Percentiles rank a stretch among this genome's conserved stretches.
These are phyloP conservation scores for Eulithis testata DNA, from an alignment of 2,888 invertebrate genomes.

Conservation along the genomic window DNA sequence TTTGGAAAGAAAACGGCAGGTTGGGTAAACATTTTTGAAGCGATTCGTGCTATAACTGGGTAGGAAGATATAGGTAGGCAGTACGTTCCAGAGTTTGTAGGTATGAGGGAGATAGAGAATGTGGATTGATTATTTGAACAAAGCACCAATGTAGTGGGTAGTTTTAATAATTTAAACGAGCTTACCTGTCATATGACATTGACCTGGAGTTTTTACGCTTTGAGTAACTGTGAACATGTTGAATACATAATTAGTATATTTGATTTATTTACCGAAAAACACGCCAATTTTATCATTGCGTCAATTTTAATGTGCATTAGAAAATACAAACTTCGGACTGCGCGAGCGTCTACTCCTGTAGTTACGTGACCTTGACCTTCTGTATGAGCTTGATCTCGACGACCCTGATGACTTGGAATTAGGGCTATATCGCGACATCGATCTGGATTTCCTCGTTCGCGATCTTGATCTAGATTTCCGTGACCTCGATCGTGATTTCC, in stretches of 20 bases:
- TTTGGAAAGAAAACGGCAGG: not conserved
- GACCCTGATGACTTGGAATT: conserved; percentile 53
- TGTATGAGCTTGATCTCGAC: conserved; percentile 62
- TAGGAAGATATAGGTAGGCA: too few relatives aligned
- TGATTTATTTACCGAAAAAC: conserved; percentile 18
- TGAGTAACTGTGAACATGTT: conserved; percentile 65
- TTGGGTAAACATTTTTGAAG: too few relatives aligned
- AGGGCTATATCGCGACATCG: conserved; percentile 56
- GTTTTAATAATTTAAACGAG: conserved; percentile 45
- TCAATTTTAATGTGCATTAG: conserved; percentile 10
- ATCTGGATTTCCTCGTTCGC: conserved; percentile 49
- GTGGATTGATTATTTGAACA: too few relatives aligned
- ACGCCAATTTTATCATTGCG: conserved; percentile 9
- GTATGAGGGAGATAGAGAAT: too few relatives aligned
- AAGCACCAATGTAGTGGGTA: not conserved
- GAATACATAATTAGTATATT: conserved; percentile 38
- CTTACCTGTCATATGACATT: conserved; percentile 77
- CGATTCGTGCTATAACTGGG: too few relatives aligned
- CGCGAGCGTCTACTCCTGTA: conserved; percentile 65
- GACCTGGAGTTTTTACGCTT: conserved; percentile 77
- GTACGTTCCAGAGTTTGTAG: too few relatives aligned
- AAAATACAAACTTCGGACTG: conserved; percentile 75
- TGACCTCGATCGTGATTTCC: conserved; percentile 49
- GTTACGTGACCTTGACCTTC: conserved; percentile 62
- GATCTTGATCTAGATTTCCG: conserved; percentile 48